These are phyloP conservation scores for Leptarthrus brevirostris DNA, from an alignment of 2,888 invertebrate genomes.

Conservation along the genomic window DNA sequence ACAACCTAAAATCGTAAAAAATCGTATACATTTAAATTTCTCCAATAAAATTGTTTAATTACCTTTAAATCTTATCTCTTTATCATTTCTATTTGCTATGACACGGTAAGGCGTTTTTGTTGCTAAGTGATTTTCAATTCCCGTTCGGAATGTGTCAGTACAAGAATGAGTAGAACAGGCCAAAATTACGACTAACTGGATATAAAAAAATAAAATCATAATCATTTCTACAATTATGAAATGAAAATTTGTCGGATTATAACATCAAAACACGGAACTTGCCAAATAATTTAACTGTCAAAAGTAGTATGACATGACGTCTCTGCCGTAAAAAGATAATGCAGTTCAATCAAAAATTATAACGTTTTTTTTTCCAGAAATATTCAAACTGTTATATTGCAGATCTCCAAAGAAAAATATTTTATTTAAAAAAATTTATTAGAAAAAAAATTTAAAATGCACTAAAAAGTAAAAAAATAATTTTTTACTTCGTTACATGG, in stretches of 20 bases:
- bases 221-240: constrained; percentile 1
- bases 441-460: too few relatives aligned
- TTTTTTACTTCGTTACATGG: too few relatives aligned
- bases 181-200: constrained; percentile 43
- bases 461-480: too few relatives aligned
- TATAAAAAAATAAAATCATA: constrained; percentile 9
- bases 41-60: constrained; percentile 53
- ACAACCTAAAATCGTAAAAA: constrained; percentile 69
- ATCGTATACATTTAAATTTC: too few relatives aligned
- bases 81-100: constrained; percentile 74
- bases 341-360: too few relatives aligned
- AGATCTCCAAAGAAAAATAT: too few relatives aligned
- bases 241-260: constrained; percentile 6
- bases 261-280: background rate
- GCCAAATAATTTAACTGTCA: background rate
- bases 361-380: too few relatives aligned
- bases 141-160: constrained; percentile 59
- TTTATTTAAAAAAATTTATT: too few relatives aligned
- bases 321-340: too few relatives aligned
- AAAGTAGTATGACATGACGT: too few relatives aligned
- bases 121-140: constrained; percentile 70
- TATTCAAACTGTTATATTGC: too few relatives aligned
- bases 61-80: constrained; percentile 73
- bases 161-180: constrained; percentile 56
- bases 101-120: constrained; percentile 81